Base-by-base conservation (phyloP, 2,797 vertebrate genomes). In the Phoxinus dragarum region DNA sequence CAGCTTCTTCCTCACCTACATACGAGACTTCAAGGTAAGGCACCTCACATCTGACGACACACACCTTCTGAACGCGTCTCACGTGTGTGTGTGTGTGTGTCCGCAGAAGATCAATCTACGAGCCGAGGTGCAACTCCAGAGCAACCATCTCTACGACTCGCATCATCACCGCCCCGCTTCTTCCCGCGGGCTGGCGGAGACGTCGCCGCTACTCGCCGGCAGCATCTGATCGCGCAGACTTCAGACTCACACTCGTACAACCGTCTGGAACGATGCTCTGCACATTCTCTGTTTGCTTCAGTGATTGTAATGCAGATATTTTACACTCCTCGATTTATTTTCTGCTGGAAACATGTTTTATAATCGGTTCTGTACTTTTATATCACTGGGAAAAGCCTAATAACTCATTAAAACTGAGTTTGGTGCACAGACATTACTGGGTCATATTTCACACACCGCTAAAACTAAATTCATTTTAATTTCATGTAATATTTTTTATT, bases 1-100 rank as follows among this genome's bases (percentile, higher is more conserved):
- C 94, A 96, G 96, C 90, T 99, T 98, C 94, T 99, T 98, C 93
- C 93, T 99, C 93, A 99, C 97, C 88, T 98, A 97, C 80, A 96
- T 98, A 91, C 95, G 96, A 90, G 98, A 99, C 88, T 99, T 99
- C 75, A 97, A 99, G 97, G 98, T 98, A 95, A 86, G 27, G 1
- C 14, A 0, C 31, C 27, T 17, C 31, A 17, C 64, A 3, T 4
- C 27, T 0, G 27, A 17, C 2, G 27, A 17, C 0, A 17, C 16
- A 3, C 3, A 34, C 6, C 61, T 17, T 6, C 10, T 3, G 61
- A 17, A 34, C 31, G 14, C 6, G 14, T 4, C 64, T 17, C 5
- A 66, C 44, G 3, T 0, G 8, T 12, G 23, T 78, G 31, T 61
- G 9, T n/a, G 27, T 14, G 2, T 87, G 10, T 14, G 27, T 79